phyloP scores from a whole-genome alignment of 2,888 invertebrate genomes.

The Aphrophora alni region DNA sequence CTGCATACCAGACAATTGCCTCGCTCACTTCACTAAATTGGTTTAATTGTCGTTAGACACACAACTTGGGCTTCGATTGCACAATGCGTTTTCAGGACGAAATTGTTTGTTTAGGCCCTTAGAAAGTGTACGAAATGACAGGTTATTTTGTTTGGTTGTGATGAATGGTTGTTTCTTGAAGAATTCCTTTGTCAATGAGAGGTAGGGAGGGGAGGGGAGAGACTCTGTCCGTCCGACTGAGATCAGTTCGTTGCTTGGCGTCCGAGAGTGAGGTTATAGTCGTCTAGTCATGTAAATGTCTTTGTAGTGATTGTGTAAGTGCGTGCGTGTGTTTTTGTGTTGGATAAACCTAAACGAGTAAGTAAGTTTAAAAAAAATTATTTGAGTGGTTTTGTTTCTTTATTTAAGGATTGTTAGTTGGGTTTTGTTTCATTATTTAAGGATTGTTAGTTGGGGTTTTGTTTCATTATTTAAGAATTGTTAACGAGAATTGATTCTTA shows the following conservation, averaged over 20 bases:
- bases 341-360: too few species aligned
- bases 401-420: too few species aligned
- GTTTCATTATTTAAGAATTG: too few species aligned
- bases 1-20: too few species aligned
- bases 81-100: not conserved
- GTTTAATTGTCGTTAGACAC: not conserved
- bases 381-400: too few species aligned
- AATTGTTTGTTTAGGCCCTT: not conserved
- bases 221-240: not conserved
- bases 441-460: too few species aligned
- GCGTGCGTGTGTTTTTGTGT: not conserved
- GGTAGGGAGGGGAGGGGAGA: not conserved
- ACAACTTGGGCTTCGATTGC: too few species aligned
- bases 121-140: not conserved
- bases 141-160: not conserved
- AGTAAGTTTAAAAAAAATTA: too few species aligned
- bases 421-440: too few species aligned
- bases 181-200: not conserved
- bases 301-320: not conserved
- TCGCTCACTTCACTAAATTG: too few species aligned
- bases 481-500: too few species aligned
- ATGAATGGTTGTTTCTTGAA: not conserved
- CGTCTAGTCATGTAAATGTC: not conserved
- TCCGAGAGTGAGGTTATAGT: not conserved
- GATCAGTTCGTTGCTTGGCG: not conserved